Evolutionary conservation across 1,140 invertebrate genomes (phyloP).

Genomic region (Anthonomus grandis): DNA sequence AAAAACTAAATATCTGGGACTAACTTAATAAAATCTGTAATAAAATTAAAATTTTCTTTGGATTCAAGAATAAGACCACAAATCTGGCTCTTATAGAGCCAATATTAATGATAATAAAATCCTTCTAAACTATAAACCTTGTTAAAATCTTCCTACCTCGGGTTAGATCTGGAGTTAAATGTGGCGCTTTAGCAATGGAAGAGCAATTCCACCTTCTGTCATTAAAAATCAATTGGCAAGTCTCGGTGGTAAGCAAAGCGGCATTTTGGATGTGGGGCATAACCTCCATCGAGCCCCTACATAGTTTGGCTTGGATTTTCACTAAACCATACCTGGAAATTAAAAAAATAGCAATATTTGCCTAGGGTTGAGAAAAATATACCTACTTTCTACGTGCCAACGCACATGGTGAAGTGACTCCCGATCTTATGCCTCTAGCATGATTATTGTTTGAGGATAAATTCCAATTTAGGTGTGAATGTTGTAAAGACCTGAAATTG

Average conservation of each 20-base stretch:
- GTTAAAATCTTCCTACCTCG: conserved; percentile 70
- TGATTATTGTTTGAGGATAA: conserved; percentile 36
- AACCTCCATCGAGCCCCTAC: conserved; percentile 49
- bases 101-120: no score
- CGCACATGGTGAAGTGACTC: conserved; percentile 40
- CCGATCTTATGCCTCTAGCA: conserved; percentile 42
- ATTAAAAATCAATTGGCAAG: conserved; percentile 70
- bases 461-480: conserved; percentile 46
- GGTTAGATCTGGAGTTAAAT: conserved; percentile 69
- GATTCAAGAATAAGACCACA: no score
- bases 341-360: no score
- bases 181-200: conserved; percentile 67
- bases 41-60: no score
- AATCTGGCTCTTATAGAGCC: no score
- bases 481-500: conserved; percentile 46
- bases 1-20: no score
- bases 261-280: conserved; percentile 74
- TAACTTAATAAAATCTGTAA: no score
- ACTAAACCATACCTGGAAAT: conserved; percentile 38
- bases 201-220: conserved; percentile 84
- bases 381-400: conserved; percentile 37
- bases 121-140: no score
- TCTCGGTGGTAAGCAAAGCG: conserved; percentile 61
- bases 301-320: conserved; percentile 46
- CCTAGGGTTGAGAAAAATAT: not conserved